These are phyloP conservation scores for Achlya flavicornis DNA, from an alignment of 2,888 invertebrate species.

Conservation along the genomic window DNA sequence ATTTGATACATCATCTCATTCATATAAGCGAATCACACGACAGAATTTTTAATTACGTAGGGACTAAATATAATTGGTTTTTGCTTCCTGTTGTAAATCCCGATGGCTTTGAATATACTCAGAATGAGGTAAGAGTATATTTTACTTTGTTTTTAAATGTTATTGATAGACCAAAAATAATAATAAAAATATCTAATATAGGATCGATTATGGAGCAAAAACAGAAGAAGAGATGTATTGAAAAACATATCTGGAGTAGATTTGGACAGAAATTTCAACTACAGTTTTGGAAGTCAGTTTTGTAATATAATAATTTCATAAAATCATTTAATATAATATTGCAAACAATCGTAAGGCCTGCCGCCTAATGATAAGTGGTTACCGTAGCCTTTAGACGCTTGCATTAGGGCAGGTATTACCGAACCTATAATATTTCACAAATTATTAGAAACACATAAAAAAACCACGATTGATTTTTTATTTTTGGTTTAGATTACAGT, in stretches of 20 bases:
- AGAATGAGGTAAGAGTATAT: slow-evolving; percentile 28
- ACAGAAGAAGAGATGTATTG: slow-evolving; percentile 57
- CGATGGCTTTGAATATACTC: slow-evolving; percentile 86
- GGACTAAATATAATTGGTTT: slow-evolving; percentile 85
- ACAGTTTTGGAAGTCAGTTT: slow-evolving; percentile 74
- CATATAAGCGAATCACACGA: slow-evolving; percentile 56
- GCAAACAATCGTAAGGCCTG: too few species aligned
- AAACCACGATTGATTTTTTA: not conserved
- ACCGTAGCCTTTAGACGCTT: too few species aligned
- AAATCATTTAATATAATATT: too few species aligned
- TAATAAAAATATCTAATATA: slow-evolving; percentile 20
- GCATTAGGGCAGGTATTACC: too few species aligned
- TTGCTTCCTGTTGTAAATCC: slow-evolving; percentile 89
- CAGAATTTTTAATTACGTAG: slow-evolving; percentile 57
- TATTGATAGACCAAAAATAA: not conserved
- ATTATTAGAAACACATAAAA: too few species aligned
- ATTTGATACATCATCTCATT: slow-evolving; percentile 81
- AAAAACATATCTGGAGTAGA: slow-evolving; percentile 77
- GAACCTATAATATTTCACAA: too few species aligned
- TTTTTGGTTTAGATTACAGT: slow-evolving; percentile 24
- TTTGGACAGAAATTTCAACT: slow-evolving; percentile 85
- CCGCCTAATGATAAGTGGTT: too few species aligned
- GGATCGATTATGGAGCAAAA: slow-evolving; percentile 86
- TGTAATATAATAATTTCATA: not conserved
- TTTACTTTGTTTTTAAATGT: not conserved